Percentiles rank a stretch among this genome's conserved stretches.
Evolutionary conservation across 2,888 invertebrate genomes (phyloP).

Genomic region (Micoletzkya japonica): DNA sequence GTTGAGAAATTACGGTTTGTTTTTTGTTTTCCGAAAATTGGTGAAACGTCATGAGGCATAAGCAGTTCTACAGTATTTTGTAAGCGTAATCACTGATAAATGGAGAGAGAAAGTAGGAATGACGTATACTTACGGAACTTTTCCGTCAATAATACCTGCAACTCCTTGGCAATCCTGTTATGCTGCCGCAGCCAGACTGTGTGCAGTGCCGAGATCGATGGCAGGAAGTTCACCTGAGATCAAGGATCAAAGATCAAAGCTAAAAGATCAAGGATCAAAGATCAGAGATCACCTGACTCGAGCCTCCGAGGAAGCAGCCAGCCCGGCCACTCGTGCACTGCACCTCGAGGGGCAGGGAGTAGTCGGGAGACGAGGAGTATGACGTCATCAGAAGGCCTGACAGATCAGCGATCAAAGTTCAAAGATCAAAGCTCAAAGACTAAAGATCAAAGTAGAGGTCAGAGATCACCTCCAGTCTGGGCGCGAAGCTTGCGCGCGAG

Average conservation of each 20-base stretch:
- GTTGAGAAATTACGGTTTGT: no score
- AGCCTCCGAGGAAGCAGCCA: constrained; percentile 31
- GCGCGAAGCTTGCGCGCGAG: constrained; percentile 77
- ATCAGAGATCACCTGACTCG: constrained; percentile 19
- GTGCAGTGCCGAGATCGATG: constrained; percentile 43
- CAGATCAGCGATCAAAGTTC: background rate
- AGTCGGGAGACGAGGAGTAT: constrained; percentile 19
- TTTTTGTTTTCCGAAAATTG: no score
- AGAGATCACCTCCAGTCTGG: constrained; percentile 72
- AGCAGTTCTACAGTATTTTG: no score
- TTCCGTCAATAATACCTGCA: constrained; percentile 42
- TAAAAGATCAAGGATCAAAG: no score
- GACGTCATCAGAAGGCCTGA: constrained; percentile 20
- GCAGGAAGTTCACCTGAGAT: constrained; percentile 48
- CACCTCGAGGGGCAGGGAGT: constrained; percentile 9
- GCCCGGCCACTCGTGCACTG: constrained; percentile 13
- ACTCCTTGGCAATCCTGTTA: constrained; percentile 52
- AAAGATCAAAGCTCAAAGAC: background rate
- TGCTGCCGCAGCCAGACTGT: constrained; percentile 59
- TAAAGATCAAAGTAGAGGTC: no score
- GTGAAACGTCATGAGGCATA: no score
- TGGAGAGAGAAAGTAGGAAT: no score
- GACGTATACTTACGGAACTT: no score
- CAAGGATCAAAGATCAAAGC: no score
- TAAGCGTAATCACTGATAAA: no score